Conservation (phyloP, 2,797 vertebrate species). For the Sylvilagus floridanus region DNA sequence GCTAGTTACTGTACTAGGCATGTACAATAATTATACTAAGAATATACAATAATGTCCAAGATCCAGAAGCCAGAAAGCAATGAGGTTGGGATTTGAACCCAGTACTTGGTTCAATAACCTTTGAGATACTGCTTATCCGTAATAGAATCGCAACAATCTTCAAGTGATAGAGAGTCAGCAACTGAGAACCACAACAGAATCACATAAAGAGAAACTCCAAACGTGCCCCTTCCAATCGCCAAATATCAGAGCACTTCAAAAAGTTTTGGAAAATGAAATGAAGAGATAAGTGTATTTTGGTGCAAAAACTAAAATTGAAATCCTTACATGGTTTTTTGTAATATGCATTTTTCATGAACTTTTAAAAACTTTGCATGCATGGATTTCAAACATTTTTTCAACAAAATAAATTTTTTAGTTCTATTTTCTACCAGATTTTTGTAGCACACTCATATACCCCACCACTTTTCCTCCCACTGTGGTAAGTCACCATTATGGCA, state of each 20-base stretch:
- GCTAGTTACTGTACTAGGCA: not conserved
- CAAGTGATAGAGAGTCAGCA: not conserved
- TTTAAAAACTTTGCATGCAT: too few species aligned
- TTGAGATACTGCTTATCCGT: not conserved
- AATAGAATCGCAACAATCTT: not conserved
- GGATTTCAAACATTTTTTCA: too few species aligned
- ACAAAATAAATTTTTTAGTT: too few species aligned
- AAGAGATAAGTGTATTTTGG: too few species aligned
- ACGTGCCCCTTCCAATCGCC: accelerated
- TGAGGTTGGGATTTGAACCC: not conserved
- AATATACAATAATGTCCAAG: not conserved
- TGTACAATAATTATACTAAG: not conserved
- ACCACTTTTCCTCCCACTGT: not conserved
- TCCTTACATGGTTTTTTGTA: too few species aligned
- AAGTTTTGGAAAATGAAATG: too few species aligned
- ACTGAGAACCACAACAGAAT: not conserved
- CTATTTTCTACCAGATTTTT: too few species aligned
- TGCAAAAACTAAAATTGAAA: too few species aligned
- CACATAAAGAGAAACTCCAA: not conserved
- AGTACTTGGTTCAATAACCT: not conserved
- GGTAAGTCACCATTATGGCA: not conserved
- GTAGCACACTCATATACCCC: not conserved
- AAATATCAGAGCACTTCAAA: too few species aligned
- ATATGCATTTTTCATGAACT: too few species aligned
- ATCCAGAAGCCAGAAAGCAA: not conserved